Evolutionary conservation across 2,113 vertebrate genomes (phyloP).

Genomic region (Cavia aperea): DNA sequence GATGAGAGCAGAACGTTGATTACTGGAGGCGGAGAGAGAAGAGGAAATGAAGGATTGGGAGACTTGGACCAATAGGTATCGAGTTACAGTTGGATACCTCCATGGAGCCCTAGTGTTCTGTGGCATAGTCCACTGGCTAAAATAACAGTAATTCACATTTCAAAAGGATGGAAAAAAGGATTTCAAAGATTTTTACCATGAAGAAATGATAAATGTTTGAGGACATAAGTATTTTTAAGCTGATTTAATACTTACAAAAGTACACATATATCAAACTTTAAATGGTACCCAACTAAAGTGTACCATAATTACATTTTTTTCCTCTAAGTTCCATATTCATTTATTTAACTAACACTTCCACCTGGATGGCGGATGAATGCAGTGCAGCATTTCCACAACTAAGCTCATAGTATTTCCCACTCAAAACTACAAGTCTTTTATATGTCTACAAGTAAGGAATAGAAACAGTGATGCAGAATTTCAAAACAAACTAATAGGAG

Average conservation of each 20-base stretch:
- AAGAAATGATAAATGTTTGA: background rate
- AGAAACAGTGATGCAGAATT: no score
- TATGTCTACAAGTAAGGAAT: no score
- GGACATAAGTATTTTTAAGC: background rate
- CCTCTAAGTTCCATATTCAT: background rate
- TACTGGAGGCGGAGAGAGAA: background rate
- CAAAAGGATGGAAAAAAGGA: background rate
- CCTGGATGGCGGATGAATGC: background rate
- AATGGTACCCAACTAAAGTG: background rate
- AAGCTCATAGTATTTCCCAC: background rate
- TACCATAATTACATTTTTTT: background rate
- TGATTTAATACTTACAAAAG: background rate
- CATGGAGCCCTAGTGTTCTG: background rate
- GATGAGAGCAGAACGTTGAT: background rate
- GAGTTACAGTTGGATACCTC: background rate
- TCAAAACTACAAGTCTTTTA: background rate
- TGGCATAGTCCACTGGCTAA: background rate
- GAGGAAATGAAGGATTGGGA: background rate
- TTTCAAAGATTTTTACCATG: background rate
- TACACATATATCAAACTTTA: background rate
- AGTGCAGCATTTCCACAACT: background rate
- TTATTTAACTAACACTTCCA: background rate
- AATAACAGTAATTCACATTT: background rate
- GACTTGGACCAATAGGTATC: background rate
- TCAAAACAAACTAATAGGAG: no score